Evolutionary conservation across 2,113 vertebrate genomes (phyloP).

Genomic region (Cyanoderma ruficeps): DNA sequence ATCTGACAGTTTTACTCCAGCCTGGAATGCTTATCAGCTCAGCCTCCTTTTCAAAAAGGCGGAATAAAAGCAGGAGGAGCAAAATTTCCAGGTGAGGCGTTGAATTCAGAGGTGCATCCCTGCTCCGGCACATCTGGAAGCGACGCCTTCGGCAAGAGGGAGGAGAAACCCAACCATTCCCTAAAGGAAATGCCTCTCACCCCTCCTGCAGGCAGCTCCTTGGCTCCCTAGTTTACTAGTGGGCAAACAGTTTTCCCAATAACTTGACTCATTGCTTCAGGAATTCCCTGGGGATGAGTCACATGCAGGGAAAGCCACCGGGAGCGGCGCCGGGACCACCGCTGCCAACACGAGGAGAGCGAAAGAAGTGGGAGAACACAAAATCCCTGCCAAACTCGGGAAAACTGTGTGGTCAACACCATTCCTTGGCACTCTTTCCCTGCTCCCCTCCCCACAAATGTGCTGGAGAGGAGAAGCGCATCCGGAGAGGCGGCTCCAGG

Average conservation of each 20-base stretch:
- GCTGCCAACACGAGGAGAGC: conserved; percentile 6
- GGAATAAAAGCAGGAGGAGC: neutral
- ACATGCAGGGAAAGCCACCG: conserved; percentile 42
- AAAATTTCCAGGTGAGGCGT: neutral
- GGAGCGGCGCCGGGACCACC: conserved; percentile 27
- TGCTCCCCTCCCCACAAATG: neutral
- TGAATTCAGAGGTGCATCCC: accelerated
- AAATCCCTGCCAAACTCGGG: conserved; percentile 1
- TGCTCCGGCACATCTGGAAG: neutral
- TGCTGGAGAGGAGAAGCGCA: neutral
- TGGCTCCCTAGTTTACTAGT: neutral
- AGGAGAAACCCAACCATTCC: neutral
- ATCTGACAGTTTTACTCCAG: neutral
- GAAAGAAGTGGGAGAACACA: conserved; percentile 51
- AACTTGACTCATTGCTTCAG: conserved; percentile 61
- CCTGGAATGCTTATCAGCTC: neutral
- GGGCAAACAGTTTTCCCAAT: conserved; percentile 65
- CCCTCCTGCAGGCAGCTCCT: neutral
- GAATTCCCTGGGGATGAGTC: conserved; percentile 64
- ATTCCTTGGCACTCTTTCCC: conserved; percentile 12
- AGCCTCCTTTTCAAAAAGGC: neutral
- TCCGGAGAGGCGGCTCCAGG: neutral
- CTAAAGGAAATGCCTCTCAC: neutral
- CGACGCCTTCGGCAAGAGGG: accelerated
- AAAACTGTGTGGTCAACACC: neutral